phyloP scores from a whole-genome alignment of 1,140 invertebrate species.

The Drosophila sucinea region DNA sequence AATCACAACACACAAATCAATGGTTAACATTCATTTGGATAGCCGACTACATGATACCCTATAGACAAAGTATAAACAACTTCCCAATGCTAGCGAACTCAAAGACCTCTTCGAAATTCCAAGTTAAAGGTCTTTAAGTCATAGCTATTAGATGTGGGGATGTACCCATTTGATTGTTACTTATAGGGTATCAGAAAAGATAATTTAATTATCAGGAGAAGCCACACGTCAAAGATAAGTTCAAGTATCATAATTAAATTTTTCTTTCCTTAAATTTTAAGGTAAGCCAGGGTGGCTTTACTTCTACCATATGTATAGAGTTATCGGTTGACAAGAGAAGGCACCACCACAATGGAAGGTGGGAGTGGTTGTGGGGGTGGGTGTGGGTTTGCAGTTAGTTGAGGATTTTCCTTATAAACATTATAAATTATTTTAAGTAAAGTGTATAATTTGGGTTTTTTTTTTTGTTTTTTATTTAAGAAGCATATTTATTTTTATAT shows the following conservation, averaged over 20 bases:
- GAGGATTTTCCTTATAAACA: constrained; percentile 42
- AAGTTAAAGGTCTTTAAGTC: too few species aligned
- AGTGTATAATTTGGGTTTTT: constrained; percentile 50
- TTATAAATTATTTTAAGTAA: constrained; percentile 61
- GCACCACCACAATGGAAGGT: constrained; percentile 51
- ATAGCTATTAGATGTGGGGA: too few species aligned
- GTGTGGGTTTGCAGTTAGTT: constrained; percentile 23
- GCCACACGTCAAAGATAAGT: constrained; percentile 62
- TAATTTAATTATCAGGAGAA: constrained; percentile 66
- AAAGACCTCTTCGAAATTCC: too few species aligned
- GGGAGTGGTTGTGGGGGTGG: constrained; percentile 47
- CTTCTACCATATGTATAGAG: constrained; percentile 12
- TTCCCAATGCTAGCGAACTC: too few species aligned
- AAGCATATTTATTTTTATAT: constrained; percentile 80
- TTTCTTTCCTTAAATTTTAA: constrained; percentile 40
- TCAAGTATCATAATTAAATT: constrained; percentile 78
- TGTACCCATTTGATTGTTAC: neutral
- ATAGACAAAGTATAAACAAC: too few species aligned
- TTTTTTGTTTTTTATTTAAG: constrained; percentile 73
- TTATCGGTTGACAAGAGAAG: constrained; percentile 30
- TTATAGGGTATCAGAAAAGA: constrained; percentile 26
- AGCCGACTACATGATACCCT: neutral
- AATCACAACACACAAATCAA: neutral
- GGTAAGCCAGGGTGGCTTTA: constrained; percentile 11
- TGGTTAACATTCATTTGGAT: neutral